These are phyloP conservation scores for Thysanoteuthis rhombus DNA, from an alignment of 2,888 invertebrate genomes.

Conservation along the genomic window DNA sequence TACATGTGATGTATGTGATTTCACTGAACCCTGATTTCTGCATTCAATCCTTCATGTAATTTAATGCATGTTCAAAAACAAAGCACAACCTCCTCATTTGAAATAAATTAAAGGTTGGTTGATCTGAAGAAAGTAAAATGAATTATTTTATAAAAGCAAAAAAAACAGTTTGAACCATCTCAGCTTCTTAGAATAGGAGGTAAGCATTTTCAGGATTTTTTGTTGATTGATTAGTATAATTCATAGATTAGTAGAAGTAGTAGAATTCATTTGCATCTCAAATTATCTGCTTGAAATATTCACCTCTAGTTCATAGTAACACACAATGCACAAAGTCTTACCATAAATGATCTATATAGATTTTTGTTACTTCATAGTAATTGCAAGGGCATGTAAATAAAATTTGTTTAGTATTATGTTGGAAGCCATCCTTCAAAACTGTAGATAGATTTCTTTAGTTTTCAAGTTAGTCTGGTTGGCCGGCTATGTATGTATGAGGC, in stretches of 20 bases:
- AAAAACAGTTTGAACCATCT: neutral
- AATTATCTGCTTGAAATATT: too few relatives aligned
- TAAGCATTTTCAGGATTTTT: neutral
- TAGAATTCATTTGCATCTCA: too few relatives aligned
- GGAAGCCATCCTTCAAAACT: too few relatives aligned
- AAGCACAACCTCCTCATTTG: neutral
- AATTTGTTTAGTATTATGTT: too few relatives aligned
- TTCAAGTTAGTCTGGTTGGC: too few relatives aligned
- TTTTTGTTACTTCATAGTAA: neutral
- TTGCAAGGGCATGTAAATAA: neutral
- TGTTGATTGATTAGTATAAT: neutral
- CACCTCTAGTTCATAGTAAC: neutral
- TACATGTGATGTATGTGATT: too few relatives aligned
- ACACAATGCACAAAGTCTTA: neutral
- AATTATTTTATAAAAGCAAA: neutral
- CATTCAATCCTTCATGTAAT: neutral
- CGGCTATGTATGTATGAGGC: too few relatives aligned
- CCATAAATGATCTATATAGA: too few relatives aligned
- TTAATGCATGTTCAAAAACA: neutral
- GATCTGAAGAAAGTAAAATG: too few relatives aligned
- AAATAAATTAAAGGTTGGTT: neutral
- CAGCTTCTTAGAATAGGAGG: neutral
- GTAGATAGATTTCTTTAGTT: too few relatives aligned
- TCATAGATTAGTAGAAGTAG: too few relatives aligned
- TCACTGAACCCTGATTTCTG: neutral